Evolutionary conservation across 2,797 vertebrate genomes (phyloP), one percentile per base, ranked within the genome.

Genomic region (Chromobotia macracanthus): DNA sequence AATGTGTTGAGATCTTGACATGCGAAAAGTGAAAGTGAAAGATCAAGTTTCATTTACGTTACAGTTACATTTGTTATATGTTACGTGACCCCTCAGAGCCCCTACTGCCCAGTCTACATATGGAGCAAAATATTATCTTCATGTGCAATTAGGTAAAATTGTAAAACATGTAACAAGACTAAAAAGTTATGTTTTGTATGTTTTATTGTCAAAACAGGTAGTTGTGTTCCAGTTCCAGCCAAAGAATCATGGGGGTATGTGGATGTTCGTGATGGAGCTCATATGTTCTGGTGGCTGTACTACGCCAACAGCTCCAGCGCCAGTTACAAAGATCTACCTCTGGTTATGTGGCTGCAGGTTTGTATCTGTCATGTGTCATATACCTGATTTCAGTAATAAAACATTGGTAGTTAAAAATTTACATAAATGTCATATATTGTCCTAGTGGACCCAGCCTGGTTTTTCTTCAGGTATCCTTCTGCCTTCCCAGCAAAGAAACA

Each of bases 241-340:
- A 91, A 90, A 56, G 95, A 99, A 77, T 75, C 77, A 0, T 99
- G 97, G 97, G 89, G 81, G 9, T 99, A 99, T 41, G 95, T 97
- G 82, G 86, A 94, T 0, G 94, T 99, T 48, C 93, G 97, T 7
- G 90, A 89, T 23, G 94, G 96, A 51, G 97, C 97, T 4, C 92
- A 95, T 89, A 96, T 99, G 95, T 99, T 99, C 89, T 99, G 97
- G 97, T 99, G 97, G 97, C 94, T 99, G 2, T 99, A 97, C 77
- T 94, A 95, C 25, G 92, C 95, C 2, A 90, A 94, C 60, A 91
- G 84, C 64, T 87, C 87, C 19, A 80, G 88, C 44, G 90, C 89
- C 31, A 89, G 89, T 77, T 93, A 92, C 89, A 87, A 87, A 5
- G 87, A 95, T 2, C 87, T 96, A 50, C 97, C 97, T 6, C 93